Evolutionary conservation across 2,888 invertebrate species (phyloP), one percentile per base, ranked within the genome.

Genomic region (Diogma glabrata): DNA sequence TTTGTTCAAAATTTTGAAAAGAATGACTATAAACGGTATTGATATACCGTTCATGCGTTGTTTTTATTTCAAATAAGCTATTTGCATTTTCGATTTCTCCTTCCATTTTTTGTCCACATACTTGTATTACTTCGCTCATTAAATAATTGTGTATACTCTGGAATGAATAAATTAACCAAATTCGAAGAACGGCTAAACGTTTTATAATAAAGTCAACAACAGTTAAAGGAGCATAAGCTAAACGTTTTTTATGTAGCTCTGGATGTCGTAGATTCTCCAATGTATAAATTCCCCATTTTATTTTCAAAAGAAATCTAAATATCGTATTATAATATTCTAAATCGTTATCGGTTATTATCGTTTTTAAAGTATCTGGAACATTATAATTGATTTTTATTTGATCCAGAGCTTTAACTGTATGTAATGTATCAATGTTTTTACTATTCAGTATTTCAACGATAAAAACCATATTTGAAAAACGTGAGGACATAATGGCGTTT

Each of bases 251-350:
- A 24, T 55, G 56, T 3, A 60, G 60, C 1, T 58, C 57, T 2
- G 66, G 56, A 51, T 75, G 75, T 51, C 60, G 59, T 12, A 77
- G 59, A 55, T 70, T 72, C 56, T 74, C 72, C 40, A 77, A 59
- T 3, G 73, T 69, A 69, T 73, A 74, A 14, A 72, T 56, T 4
- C 75, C 74, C 73, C 75, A 76, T 58, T 76, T 77, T 0, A 77
- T 62, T 62, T 75, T 76, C 5, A 77, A 59, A 43, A 76, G 65
- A 49, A 76, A 72, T 20, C 69, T 63, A 58, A 77, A 76, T 14
- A 76, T 65, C 57, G 60, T 58, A 55, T 70, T 70, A 52, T 70
- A 70, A 6, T 61, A 55, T 2, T 55, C 33, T 51, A 68, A 57
- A 45, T 61, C 61, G 3, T 57, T 30, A 2, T 57, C 51, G 3